Percentiles rank a stretch among this genome's conserved stretches.
These are phyloP conservation scores for Onthophagus taurus DNA, from an alignment of 1,140 invertebrate genomes.

Conservation along the genomic window DNA sequence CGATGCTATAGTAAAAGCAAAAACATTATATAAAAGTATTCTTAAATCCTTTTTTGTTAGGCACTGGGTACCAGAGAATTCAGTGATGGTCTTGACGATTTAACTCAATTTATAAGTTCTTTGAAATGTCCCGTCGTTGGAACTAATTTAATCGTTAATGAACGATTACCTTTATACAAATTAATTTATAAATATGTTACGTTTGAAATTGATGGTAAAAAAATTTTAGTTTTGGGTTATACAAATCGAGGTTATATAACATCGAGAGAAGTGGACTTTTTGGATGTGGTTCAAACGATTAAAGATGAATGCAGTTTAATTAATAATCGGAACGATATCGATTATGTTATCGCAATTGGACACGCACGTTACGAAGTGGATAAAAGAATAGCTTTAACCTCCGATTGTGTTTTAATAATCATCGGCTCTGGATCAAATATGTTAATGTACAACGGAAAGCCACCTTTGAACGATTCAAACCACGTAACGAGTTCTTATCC, in stretches of 20 bases:
- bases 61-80: conserved; percentile 94
- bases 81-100: conserved; percentile 64
- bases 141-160: conserved; percentile 62
- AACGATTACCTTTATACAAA: conserved; percentile 50
- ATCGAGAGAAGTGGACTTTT: conserved; percentile 51
- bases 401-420: conserved; percentile 75
- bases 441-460: conserved; percentile 65
- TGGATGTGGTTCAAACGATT: conserved; percentile 66
- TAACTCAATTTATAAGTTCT: conserved; percentile 66
- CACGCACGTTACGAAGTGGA: conserved; percentile 76
- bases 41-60: conserved; percentile 40
- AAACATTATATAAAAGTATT: neutral
- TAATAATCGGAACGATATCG: conserved; percentile 48
- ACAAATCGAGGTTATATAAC: conserved; percentile 62
- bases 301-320: conserved; percentile 60
- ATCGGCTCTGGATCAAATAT: conserved; percentile 79
- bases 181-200: conserved; percentile 56
- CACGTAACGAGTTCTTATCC: conserved; percentile 72
- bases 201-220: conserved; percentile 49
- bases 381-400: conserved; percentile 63
- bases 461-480: conserved; percentile 55
- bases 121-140: conserved; percentile 63
- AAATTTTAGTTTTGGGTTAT: conserved; percentile 82
- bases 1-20: neutral
- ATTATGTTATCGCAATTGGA: conserved; percentile 81